Evolutionary conservation across 23 tunicate species (phyloP).

Genomic region (Clavelina lepadiformis): DNA sequence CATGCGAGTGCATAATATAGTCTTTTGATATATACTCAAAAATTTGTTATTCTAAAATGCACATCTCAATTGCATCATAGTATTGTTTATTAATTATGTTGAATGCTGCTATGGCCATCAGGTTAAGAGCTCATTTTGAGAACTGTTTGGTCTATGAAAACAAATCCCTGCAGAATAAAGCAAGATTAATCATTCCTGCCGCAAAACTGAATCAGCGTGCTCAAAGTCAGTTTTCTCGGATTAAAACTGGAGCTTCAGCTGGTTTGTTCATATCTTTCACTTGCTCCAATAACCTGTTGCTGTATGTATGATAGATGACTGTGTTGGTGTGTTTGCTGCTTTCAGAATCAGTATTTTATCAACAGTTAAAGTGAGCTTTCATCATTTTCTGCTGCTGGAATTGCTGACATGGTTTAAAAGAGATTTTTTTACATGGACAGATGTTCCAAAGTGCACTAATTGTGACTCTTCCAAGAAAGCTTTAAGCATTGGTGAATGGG

Average conservation of each 20-base stretch:
- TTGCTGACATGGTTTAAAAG: slow-evolving; percentile 82
- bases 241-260: neutral
- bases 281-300: neutral
- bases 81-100: neutral
- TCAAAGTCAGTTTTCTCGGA: neutral
- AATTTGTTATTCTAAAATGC: too few relatives aligned
- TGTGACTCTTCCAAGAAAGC: slow-evolving; percentile 26
- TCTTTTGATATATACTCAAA: neutral
- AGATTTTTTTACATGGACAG: slow-evolving; percentile 92
- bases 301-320: too few relatives aligned
- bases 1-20: neutral
- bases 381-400: slow-evolving; percentile 64
- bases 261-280: slow-evolving; percentile 6
- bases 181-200: slow-evolving; percentile 39
- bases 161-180: slow-evolving; percentile 46
- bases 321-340: too few relatives aligned
- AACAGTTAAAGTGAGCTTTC: slow-evolving; percentile 14
- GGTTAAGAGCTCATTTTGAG: slow-evolving; percentile 37
- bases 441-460: slow-evolving; percentile 57
- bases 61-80: neutral
- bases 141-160: slow-evolving; percentile 53
- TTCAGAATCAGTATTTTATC: neutral
- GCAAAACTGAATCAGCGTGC: slow-evolving; percentile 28
- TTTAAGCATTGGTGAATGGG: neutral
- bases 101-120: neutral